Percentiles rank a stretch among this genome's conserved stretches.
These are phyloP conservation scores for Etheostoma nigrum DNA, from an alignment of 2,797 vertebrate genomes.

Conservation along the genomic window DNA sequence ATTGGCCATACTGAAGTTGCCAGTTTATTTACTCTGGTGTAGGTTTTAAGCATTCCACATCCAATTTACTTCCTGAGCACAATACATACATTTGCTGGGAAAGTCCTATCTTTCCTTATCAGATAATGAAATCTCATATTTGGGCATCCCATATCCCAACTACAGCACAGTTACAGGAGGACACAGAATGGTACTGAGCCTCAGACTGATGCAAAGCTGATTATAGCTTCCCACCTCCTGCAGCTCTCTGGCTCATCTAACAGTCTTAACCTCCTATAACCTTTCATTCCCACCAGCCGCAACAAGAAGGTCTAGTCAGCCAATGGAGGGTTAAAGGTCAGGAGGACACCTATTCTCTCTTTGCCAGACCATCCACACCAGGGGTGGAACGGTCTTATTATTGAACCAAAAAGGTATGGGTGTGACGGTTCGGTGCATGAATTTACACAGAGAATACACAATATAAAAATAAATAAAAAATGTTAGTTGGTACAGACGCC, in stretches of 20 bases:
- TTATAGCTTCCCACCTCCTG: constrained; percentile 43
- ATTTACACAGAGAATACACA: too few species aligned
- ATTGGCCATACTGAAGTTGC: constrained; percentile 37
- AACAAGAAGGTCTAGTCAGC: constrained; percentile 29
- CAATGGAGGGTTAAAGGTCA: constrained; percentile 54
- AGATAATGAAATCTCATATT: constrained; percentile 81
- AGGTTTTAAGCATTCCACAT: constrained; percentile 53
- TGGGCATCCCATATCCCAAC: constrained; percentile 50
- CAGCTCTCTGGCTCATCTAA: constrained; percentile 29
- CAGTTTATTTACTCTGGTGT: constrained; percentile 36
- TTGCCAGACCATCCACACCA: too few species aligned
- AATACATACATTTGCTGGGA: constrained; percentile 68
- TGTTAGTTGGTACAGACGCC: too few species aligned
- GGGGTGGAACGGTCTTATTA: too few species aligned
- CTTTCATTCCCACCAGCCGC: constrained; percentile 24
- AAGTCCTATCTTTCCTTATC: constrained; percentile 71
- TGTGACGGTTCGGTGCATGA: too few species aligned
- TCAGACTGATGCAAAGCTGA: constrained; percentile 46
- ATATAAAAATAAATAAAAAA: too few species aligned
- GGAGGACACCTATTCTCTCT: neutral
- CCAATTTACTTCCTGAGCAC: constrained; percentile 60
- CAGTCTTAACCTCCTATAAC: constrained; percentile 25
- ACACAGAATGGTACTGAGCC: constrained; percentile 39
- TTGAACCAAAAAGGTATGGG: too few species aligned
- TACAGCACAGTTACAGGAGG: constrained; percentile 33